A percentile compares a stretch with the other conserved stretches of the same genome.
Conservation (phyloP, 2,888 invertebrate species). For the Agapostemon virescens region DNA sequence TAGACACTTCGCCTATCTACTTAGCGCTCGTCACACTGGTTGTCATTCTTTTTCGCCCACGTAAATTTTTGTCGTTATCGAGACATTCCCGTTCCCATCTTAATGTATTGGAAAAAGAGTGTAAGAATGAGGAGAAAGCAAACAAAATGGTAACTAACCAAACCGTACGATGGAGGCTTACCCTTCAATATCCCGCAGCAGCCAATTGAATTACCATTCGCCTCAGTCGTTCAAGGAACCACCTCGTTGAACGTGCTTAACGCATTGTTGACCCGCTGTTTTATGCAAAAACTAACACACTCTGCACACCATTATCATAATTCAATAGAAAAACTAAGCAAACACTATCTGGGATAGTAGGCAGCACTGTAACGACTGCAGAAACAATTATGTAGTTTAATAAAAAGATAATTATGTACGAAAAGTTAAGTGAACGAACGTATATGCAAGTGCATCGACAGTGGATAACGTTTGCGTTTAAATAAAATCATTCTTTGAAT, state of each 20-base stretch:
- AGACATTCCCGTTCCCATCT: not conserved
- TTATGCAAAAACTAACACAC: not conserved
- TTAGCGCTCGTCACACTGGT: not conserved
- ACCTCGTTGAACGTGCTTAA: constrained; percentile 7
- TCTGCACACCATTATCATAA: not conserved
- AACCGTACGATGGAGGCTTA: not conserved
- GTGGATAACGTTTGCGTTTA: too few relatives aligned
- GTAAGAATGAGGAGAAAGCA: not conserved
- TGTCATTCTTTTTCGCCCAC: not conserved
- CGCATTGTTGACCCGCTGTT: not conserved
- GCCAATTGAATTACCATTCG: constrained; percentile 4
- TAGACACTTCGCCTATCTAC: not conserved
- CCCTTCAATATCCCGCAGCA: constrained; percentile 10
- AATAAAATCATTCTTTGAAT: too few relatives aligned
- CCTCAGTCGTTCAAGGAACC: not conserved
- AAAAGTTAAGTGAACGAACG: too few relatives aligned
- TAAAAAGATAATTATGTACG: not conserved
- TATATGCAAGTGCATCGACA: too few relatives aligned
- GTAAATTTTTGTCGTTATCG: not conserved
- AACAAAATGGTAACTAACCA: not conserved
- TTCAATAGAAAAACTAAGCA: not conserved
- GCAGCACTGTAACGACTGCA: not conserved
- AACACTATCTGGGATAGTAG: not conserved
- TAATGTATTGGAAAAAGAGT: not conserved
- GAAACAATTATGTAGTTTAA: not conserved